Conservation (phyloP, 2,113 vertebrate species). For the Phodopus roborovskii region DNA sequence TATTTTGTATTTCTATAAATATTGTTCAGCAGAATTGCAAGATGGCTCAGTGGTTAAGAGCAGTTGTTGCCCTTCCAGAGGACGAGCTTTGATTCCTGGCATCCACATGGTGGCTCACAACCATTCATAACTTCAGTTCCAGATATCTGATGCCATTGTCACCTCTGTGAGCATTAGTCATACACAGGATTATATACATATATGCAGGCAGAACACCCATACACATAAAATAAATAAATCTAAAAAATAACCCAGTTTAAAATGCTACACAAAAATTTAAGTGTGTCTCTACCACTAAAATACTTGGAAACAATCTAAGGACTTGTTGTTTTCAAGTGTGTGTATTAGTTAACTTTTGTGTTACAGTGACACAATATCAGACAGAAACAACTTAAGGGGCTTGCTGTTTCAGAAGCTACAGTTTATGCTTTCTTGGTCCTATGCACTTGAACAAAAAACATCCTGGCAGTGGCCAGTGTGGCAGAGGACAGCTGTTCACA, state of each 20-base stretch:
- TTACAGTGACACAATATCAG: not conserved
- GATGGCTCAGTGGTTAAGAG: not conserved
- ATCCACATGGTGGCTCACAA: not conserved
- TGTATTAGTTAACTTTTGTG: not conserved
- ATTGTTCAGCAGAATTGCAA: not conserved
- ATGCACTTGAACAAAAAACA: not conserved
- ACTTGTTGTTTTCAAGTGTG: not conserved
- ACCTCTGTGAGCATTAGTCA: not conserved
- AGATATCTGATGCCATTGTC: not conserved
- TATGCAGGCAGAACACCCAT: not conserved
- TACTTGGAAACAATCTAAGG: not conserved
- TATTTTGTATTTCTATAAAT: not conserved
- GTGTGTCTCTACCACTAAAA: not conserved
- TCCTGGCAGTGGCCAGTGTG: too few species aligned
- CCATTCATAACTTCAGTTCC: not conserved
- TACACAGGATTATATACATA: too few species aligned
- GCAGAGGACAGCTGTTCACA: not conserved
- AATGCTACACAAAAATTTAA: not conserved
- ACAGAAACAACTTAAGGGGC: not conserved
- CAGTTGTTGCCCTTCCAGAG: not conserved
- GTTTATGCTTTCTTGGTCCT: not conserved
- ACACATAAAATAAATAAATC: not conserved
- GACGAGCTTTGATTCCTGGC: too few species aligned
- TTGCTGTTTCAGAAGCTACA: not conserved
- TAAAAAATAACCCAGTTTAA: not conserved